Base-by-base conservation (phyloP, 2,113 vertebrate species). In the Melanocharis versteri region DNA sequence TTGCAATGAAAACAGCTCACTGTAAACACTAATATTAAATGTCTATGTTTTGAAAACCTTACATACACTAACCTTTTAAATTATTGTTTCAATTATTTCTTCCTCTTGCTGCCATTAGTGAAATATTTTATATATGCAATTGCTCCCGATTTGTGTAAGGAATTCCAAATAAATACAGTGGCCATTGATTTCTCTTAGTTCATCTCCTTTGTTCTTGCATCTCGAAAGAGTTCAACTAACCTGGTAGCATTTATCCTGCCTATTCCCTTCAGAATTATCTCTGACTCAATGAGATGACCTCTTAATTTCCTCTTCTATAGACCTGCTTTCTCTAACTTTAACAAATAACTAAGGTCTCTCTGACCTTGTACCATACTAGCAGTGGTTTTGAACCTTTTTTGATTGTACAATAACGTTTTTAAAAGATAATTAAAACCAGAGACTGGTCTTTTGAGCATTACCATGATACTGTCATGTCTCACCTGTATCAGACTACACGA, bases 191-290 rank as follows among this genome's bases (percentile, higher is more conserved):
- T 93, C 51, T 83, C 75, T 73, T 50, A 50, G 30, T 56, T 91
- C 77, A 75, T 7, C 45, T 82, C 50, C 57, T 87, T 89, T 95
- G 51, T 91, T 87, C 80, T 71, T 93, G 40, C 60, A 83, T 77
- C 82, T 93, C 80, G 64, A 56, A 88, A 60, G 47, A 81, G 51
- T 82, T 89, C 35, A 75, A 2, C 44, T 48, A 81, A 47, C 60
- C 53, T 78, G 51, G 88, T 68, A 93, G 54, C 39, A 66, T 96
- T 97, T 90, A 87, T 83, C 68, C 89, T 88, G n/a, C 23, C 86
- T 61, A 33, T 81, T 96, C 88, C 81, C 87, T 60, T 75, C 44
- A 60, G 88, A 88, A 87, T 91, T 78, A 24, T 68, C 54, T 93
- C 56, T 61, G 56, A 60, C 70, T 90, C 70, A 37, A 5, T n/a